Conservation (phyloP, 2,888 invertebrate genomes). For the Campopleginae sp. region DNA sequence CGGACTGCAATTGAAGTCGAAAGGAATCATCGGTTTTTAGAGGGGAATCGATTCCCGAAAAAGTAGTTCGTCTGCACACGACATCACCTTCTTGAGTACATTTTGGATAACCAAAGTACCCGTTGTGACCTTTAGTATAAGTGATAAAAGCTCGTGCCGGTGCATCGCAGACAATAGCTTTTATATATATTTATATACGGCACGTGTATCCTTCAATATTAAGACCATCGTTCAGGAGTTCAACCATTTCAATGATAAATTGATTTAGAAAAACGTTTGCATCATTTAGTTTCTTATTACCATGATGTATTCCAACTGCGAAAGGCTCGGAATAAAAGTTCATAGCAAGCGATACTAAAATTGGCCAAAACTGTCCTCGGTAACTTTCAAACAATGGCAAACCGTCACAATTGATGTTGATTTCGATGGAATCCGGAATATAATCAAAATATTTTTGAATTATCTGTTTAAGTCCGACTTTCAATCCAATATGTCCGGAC, state of each 20-base stretch:
- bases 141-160: slow-evolving; percentile 69
- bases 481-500: slow-evolving; percentile 64
- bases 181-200: slow-evolving; percentile 59
- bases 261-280: slow-evolving; percentile 66
- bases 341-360: slow-evolving; percentile 58
- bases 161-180: slow-evolving; percentile 68
- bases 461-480: slow-evolving; percentile 47
- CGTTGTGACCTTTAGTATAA: slow-evolving; percentile 71
- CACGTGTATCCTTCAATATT: slow-evolving; percentile 38
- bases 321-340: slow-evolving; percentile 60
- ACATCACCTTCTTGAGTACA: slow-evolving; percentile 71
- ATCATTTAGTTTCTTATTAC: slow-evolving; percentile 66
- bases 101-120: slow-evolving; percentile 72
- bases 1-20: slow-evolving; percentile 63
- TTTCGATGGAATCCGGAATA: slow-evolving; percentile 42
- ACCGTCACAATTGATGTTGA: slow-evolving; percentile 71
- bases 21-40: slow-evolving; percentile 71
- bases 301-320: slow-evolving; percentile 58
- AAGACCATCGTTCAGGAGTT: slow-evolving; percentile 58
- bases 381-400: slow-evolving; percentile 70
- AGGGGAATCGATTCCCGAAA: slow-evolving; percentile 63
- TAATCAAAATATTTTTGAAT: slow-evolving; percentile 50
- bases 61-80: slow-evolving; percentile 64
- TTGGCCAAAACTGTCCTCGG: slow-evolving; percentile 72
- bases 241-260: slow-evolving; percentile 68